Conservation (phyloP, 2,113 vertebrate genomes). For the Chloropsis hardwickii region DNA sequence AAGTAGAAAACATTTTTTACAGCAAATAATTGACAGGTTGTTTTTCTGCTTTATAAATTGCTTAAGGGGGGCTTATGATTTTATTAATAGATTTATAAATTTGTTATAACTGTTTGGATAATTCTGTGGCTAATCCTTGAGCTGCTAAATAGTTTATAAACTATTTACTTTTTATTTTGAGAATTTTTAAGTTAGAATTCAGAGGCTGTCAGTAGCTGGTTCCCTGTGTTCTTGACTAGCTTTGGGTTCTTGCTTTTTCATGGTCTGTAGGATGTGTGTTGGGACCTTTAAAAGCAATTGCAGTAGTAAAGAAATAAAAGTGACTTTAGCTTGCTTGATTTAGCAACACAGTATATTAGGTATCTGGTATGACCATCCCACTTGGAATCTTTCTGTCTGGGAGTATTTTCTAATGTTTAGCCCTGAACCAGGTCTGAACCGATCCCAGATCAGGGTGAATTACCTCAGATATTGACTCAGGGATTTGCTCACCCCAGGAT, state of each 20-base stretch:
- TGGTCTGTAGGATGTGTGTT: not conserved
- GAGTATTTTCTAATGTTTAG: not conserved
- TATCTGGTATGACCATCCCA: not conserved
- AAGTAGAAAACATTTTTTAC: not conserved
- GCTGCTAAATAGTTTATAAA: not conserved
- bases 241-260: not conserved
- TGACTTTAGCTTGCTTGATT: not conserved
- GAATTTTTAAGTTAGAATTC: not conserved
- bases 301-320: not conserved
- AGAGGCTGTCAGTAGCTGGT: not conserved
- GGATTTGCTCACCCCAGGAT: not conserved
- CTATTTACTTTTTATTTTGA: not conserved
- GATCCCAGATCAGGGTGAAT: not conserved
- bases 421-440: not conserved
- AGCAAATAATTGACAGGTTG: not conserved
- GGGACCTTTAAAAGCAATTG: not conserved
- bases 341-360: not conserved
- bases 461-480: not conserved
- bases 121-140: not conserved
- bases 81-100: not conserved
- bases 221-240: not conserved
- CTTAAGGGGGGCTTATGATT: not conserved
- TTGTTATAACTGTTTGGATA: not conserved
- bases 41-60: slow-evolving; percentile 16
- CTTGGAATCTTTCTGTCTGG: not conserved